Conservation (phyloP, 2,888 invertebrate species). For the Cantharis flavilabris region DNA sequence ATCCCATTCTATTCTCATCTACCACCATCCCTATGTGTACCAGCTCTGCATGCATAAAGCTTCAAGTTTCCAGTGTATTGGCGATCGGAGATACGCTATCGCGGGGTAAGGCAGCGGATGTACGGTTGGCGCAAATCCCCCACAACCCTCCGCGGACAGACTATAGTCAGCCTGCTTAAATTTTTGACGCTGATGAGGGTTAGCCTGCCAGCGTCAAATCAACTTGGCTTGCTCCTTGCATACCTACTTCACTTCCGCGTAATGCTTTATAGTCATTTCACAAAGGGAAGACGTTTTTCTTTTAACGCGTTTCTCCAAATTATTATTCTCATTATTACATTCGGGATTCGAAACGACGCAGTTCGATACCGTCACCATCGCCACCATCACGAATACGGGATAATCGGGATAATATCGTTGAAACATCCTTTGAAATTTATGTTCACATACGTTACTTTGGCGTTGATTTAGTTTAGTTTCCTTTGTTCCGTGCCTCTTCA, state of each 20-base stretch:
- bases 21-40: constrained; percentile 36
- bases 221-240: constrained; percentile 27
- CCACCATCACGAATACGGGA: not conserved
- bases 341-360: not conserved
- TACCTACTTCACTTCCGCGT: constrained; percentile 24
- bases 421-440: constrained; percentile 5
- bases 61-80: constrained; percentile 38
- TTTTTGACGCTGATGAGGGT: constrained; percentile 62
- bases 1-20: constrained; percentile 54
- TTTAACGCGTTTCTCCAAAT: not conserved
- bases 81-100: constrained; percentile 45
- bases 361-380: not conserved
- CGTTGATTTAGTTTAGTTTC: not conserved
- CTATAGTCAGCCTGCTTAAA: constrained; percentile 54
- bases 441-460: not conserved
- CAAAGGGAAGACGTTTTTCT: constrained; percentile 18
- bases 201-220: constrained; percentile 50
- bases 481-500: not conserved
- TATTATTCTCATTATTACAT: not conserved
- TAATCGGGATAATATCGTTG: constrained; percentile 1
- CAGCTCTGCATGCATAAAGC: constrained; percentile 39
- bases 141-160: constrained; percentile 57
- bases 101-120: constrained; percentile 48
- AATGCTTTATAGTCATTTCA: constrained; percentile 1
- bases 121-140: constrained; percentile 48